phyloP scores from a whole-genome alignment of 2,888 invertebrate genomes.

The Mimas tiliae region DNA sequence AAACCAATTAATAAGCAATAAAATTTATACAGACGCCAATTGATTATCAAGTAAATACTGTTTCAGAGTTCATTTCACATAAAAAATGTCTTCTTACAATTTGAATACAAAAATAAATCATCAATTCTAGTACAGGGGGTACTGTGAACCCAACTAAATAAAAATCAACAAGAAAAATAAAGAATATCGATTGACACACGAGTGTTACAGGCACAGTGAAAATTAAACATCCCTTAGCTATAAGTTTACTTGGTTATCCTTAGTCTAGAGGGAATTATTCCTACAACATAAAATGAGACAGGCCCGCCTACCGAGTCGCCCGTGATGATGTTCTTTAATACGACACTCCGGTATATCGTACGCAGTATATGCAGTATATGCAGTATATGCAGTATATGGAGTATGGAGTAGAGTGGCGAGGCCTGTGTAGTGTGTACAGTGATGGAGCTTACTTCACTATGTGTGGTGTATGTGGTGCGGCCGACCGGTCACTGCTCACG shows the following conservation, averaged over 20 bases:
- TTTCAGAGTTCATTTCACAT: conserved; percentile 6
- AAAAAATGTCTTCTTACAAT: conserved; percentile 12
- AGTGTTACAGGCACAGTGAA: conserved; percentile 32
- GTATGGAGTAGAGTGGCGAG: neutral
- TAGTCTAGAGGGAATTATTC: conserved; percentile 74
- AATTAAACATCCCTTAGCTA: conserved; percentile 59
- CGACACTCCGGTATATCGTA: neutral
- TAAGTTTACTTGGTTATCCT: conserved; percentile 70
- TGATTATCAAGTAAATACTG: conserved; percentile 17
- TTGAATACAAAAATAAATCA: conserved; percentile 22
- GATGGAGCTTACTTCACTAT: conserved; percentile 76
- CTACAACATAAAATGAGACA: conserved; percentile 76
- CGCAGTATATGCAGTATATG: too few relatives aligned
- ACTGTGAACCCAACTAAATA: conserved; percentile 13
- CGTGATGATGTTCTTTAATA: conserved; percentile 8
- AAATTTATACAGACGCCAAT: conserved; percentile 27
- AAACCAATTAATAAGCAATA: conserved; percentile 33
- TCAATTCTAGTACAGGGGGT: conserved; percentile 17
- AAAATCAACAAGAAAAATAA: conserved; percentile 23
- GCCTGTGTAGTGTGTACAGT: conserved; percentile 51
- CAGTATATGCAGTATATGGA: too few relatives aligned
- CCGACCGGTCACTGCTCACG: conserved; percentile 82
- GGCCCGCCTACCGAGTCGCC: conserved; percentile 51
- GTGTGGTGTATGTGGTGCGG: conserved; percentile 74
- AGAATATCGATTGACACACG: conserved; percentile 17